Evolutionary conservation across 2,113 vertebrate species (phyloP).

Genomic region (Pycnonotus jocosus): DNA sequence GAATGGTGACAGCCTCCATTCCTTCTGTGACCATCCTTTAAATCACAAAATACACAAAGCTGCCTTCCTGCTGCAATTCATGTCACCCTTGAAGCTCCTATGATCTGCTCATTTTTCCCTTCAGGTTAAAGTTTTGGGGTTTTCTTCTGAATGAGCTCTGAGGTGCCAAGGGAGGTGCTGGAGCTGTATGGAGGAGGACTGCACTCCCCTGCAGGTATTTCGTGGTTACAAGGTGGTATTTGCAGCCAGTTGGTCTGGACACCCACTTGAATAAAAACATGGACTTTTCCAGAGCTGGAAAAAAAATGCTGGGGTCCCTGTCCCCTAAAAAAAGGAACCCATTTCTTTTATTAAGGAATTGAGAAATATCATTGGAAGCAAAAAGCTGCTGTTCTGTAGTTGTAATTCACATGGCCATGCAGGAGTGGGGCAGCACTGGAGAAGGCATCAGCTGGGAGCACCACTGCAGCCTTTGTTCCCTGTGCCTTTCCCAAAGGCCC

Average conservation of each 20-base stretch:
- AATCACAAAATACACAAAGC: neutral
- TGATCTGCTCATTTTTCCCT: neutral
- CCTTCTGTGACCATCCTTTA: neutral
- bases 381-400: neutral
- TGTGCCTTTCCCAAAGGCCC: neutral
- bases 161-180: neutral
- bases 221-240: neutral
- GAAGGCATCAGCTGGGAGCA: neutral
- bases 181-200: neutral
- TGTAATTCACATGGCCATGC: neutral
- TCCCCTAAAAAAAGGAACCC: neutral
- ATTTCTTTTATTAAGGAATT: neutral
- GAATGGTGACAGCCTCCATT: neutral
- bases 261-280: neutral
- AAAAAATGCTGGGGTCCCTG: neutral
- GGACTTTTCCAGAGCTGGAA: neutral
- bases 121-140: neutral
- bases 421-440: neutral
- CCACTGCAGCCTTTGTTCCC: neutral
- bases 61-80: neutral
- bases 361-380: neutral
- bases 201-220: fast-evolving
- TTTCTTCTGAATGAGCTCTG: neutral
- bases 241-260: neutral
- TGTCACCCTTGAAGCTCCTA: neutral